phyloP scores from a whole-genome alignment of 2,888 invertebrate genomes.

The Caradrina clavipalpis region DNA sequence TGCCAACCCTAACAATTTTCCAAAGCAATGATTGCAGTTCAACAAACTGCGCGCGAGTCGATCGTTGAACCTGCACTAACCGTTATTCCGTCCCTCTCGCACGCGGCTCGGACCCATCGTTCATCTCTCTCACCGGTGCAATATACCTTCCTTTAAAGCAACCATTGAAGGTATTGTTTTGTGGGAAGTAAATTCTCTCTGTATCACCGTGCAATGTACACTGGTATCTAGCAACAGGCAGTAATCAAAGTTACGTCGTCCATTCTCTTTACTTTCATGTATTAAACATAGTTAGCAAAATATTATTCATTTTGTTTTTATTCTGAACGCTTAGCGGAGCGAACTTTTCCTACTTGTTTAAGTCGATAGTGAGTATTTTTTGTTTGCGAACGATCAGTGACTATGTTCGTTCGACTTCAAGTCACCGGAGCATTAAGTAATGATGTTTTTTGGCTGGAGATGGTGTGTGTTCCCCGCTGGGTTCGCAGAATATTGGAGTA shows the following conservation, averaged over 20 bases:
- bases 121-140: conserved; percentile 76
- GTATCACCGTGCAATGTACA: conserved; percentile 70
- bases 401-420: conserved; percentile 35
- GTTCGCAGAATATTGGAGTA: conserved; percentile 12
- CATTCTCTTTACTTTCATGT: conserved; percentile 73
- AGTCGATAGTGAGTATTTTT: conserved; percentile 46
- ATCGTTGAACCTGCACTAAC: conserved; percentile 89
- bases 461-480: background rate
- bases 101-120: conserved; percentile 59
- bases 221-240: conserved; percentile 57
- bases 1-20: conserved; percentile 86
- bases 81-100: conserved; percentile 79
- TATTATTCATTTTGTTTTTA: conserved; percentile 66
- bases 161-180: conserved; percentile 79
- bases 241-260: conserved; percentile 68
- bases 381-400: conserved; percentile 38
- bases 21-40: conserved; percentile 89
- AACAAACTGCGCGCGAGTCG: conserved; percentile 90
- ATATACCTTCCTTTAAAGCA: conserved; percentile 76
- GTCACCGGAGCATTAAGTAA: conserved; percentile 48
- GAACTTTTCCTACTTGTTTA: conserved; percentile 58
- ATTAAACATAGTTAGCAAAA: conserved; percentile 70
- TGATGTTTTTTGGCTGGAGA: conserved; percentile 32
- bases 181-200: conserved; percentile 70
- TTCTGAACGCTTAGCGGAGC: conserved; percentile 55